These are phyloP conservation scores for Drosophila pseudoananassae DNA, from an alignment of 1,140 invertebrate genomes.

Conservation along the genomic window DNA sequence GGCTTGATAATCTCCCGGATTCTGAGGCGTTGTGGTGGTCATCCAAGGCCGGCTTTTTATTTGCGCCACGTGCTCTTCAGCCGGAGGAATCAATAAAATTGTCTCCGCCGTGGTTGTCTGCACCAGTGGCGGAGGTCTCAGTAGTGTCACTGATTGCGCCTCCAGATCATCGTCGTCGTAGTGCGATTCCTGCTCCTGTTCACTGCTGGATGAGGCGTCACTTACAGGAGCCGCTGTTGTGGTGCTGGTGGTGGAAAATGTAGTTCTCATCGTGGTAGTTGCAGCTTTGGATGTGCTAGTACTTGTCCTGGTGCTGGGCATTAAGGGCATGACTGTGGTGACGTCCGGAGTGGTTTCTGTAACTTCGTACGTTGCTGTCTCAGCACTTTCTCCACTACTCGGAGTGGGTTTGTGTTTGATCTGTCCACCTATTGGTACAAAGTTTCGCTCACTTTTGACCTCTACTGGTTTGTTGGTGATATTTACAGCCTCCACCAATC, in stretches of 20 bases:
- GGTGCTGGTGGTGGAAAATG: conserved; percentile 24
- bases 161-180: conserved; percentile 75
- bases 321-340: conserved; percentile 45
- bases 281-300: conserved; percentile 26
- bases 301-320: conserved; percentile 36
- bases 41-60: conserved; percentile 75
- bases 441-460: conserved; percentile 39
- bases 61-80: conserved; percentile 77
- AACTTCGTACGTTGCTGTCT: conserved; percentile 70
- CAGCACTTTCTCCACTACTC: conserved; percentile 49
- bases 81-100: conserved; percentile 76
- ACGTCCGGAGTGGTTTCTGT: conserved; percentile 60
- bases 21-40: conserved; percentile 49
- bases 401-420: conserved; percentile 33
- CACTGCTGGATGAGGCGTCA: conserved; percentile 21
- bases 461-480: conserved; percentile 36
- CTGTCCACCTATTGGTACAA: conserved; percentile 51
- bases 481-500: conserved; percentile 65
- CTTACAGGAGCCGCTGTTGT: conserved; percentile 10
- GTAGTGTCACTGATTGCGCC: conserved; percentile 68
- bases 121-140: conserved; percentile 65
- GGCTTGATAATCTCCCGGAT: conserved; percentile 26
- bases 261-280: conserved; percentile 14
- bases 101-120: conserved; percentile 79
- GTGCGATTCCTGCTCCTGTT: conserved; percentile 42